Evolutionary conservation across 2,888 invertebrate species (phyloP).

Genomic region (Amaurobius ferox): DNA sequence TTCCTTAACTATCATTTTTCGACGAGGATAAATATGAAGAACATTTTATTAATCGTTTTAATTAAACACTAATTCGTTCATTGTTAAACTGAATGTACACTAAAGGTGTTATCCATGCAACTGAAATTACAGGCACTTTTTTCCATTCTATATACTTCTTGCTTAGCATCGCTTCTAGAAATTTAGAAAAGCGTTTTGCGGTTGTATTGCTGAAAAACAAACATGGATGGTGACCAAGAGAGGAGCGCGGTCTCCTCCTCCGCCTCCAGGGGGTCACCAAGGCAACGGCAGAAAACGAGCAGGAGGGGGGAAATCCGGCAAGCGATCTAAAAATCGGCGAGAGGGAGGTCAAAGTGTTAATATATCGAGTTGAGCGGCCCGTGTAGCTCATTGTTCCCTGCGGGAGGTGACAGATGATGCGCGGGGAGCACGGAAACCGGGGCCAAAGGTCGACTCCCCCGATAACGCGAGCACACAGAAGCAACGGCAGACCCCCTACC

Average conservation of each 20-base stretch:
- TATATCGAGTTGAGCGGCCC: conserved; percentile 67
- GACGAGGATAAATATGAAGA: too few relatives aligned
- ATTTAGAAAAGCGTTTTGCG: background rate
- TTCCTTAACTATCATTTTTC: too few relatives aligned
- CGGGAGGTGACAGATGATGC: conserved; percentile 53
- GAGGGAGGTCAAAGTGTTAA: conserved; percentile 70
- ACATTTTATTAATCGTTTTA: too few relatives aligned
- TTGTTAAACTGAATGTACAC: too few relatives aligned
- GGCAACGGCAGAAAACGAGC: conserved; percentile 16
- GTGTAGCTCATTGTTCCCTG: conserved; percentile 63
- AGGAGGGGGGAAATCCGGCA: background rate
- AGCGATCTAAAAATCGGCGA: conserved; percentile 32
- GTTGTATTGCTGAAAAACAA: conserved; percentile 6
- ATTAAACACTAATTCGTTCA: too few relatives aligned
- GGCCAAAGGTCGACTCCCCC: conserved; percentile 31
- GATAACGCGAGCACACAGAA: conserved; percentile 47
- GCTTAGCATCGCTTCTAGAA: too few relatives aligned
- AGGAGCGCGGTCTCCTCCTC: background rate
- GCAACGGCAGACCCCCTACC: conserved; percentile 17
- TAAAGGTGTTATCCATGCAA: too few relatives aligned
- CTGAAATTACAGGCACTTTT: too few relatives aligned
- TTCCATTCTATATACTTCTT: too few relatives aligned
- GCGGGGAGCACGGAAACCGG: conserved; percentile 44
- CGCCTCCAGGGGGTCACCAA: background rate
- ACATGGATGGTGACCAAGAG: background rate